Base-by-base conservation (phyloP, 2,113 vertebrate genomes). In the Montifringilla adamsi region DNA sequence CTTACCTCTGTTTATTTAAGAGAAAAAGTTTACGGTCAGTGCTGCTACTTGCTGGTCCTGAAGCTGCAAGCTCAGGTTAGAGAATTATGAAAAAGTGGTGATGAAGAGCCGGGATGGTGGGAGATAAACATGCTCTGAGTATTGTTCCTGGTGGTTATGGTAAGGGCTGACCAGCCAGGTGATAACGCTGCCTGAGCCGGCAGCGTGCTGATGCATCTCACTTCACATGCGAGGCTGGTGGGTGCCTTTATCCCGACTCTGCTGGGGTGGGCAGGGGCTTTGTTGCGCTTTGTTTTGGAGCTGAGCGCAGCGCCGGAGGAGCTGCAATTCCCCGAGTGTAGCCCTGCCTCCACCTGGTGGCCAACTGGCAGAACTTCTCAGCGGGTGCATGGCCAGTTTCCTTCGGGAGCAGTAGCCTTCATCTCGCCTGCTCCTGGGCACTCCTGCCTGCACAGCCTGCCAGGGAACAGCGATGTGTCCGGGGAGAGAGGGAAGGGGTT, bases 311-410 rank as follows among this genome's bases (percentile, higher is more conserved):
- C 53, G 24, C 31, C 4, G 20, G 27, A 22, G 37, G 47, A 47
- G 21, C 22, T 27, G 55, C 12, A 24, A 7, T 16, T 84, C 68
- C 46, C 49, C 33, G 47, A 33, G 52, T 33, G 56, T 52, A 69
- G 69, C 44, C 69, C 53, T 75, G 64, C 8, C 87, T 84, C 81
- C 87, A 91, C 55, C 91, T 91, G 50, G 62, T 62, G 93, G 94
- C 59, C 70, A 62, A 31, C 37, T 22, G 53, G 62, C 84, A 83
- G 63, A 66, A 87, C 52, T 17, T 22, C 58, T 50, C 24, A 22
- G 20, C 3, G n/a, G 31, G 26, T 58, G 28, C 47, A 39, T 8
- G 0, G 0, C 35, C 46, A 18, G 13, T 31, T 37, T 5, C 0
- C 33, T 46, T 18, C 22, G 18, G 9, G 33, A 39, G 44, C 49